phyloP scores from a whole-genome alignment of 2,113 vertebrate genomes.

The Pygoscelis antarcticus region DNA sequence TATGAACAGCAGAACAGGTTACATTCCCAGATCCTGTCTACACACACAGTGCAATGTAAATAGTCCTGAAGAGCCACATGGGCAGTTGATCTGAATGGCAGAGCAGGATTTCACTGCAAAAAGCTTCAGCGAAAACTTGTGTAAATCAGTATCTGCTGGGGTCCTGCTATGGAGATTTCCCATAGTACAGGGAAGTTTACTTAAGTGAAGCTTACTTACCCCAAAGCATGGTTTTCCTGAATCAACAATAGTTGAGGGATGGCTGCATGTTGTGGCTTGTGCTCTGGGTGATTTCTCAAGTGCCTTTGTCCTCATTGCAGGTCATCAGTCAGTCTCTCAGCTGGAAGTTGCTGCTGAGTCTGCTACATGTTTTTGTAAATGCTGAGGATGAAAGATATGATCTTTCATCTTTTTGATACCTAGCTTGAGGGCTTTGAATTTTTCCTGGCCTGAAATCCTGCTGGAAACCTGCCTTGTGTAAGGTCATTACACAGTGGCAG shows the following conservation, averaged over 20 bases:
- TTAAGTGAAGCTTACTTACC: not conserved
- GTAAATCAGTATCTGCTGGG: not conserved
- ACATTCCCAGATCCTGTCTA: not conserved
- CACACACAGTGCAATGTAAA: too few species aligned
- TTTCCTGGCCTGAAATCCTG: not conserved
- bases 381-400: not conserved
- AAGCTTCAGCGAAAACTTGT: not conserved
- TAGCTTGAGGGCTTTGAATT: not conserved
- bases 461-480: not conserved
- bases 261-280: not conserved
- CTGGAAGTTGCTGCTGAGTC: not conserved
- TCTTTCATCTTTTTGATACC: not conserved
- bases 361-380: not conserved
- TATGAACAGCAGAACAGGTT: not conserved
- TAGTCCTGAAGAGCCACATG: not conserved
- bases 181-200: not conserved
- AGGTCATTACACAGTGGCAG: not conserved
- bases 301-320: not conserved
- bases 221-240: not conserved
- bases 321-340: not conserved
- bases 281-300: constrained; percentile 1
- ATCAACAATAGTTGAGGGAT: not conserved
- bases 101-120: not conserved
- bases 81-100: not conserved
- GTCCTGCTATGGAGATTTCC: not conserved